These are phyloP conservation scores for Coenobita brevimanus DNA, from an alignment of 1,140 invertebrate species.

Conservation along the genomic window DNA sequence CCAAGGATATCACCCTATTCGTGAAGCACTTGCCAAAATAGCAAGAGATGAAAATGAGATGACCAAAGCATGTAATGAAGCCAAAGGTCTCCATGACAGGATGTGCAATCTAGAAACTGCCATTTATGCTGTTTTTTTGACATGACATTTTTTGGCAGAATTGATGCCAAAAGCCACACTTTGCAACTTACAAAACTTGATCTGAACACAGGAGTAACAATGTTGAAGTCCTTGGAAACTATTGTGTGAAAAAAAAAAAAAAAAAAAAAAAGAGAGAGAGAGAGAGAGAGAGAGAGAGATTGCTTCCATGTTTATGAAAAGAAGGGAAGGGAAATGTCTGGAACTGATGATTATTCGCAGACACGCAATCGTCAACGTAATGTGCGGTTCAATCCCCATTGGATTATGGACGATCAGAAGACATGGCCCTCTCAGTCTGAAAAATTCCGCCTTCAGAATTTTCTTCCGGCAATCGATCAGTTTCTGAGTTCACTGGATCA, in stretches of 20 bases:
- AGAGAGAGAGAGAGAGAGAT: too few species aligned
- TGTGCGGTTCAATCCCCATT: conserved; percentile 14
- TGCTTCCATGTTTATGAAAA: conserved; percentile 39
- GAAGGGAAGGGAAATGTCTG: conserved; percentile 28
- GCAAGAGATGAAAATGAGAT: conserved; percentile 41
- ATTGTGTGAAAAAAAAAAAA: conserved; percentile 14
- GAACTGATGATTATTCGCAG: conserved; percentile 38
- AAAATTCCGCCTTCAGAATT: conserved; percentile 23
- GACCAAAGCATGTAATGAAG: conserved; percentile 34
- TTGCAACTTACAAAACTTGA: conserved; percentile 45
- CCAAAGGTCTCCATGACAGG: conserved; percentile 23
- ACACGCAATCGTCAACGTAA: conserved; percentile 20
- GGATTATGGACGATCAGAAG: conserved; percentile 41
- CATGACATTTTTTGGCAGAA: conserved; percentile 38
- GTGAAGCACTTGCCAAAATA: conserved; percentile 50
- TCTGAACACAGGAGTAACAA: conserved; percentile 5
- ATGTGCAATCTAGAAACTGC: conserved; percentile 44
- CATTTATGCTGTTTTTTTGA: conserved; percentile 43
- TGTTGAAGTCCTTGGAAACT: conserved; percentile 42
- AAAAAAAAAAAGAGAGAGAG: too few species aligned
- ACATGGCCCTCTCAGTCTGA: conserved; percentile 17
- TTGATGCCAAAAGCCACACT: conserved; percentile 34
- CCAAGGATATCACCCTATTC: conserved; percentile 37
- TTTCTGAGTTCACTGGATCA: conserved; percentile 37
- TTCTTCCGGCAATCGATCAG: conserved; percentile 39